Evolutionary conservation across 2,888 invertebrate species (phyloP).

Genomic region (Pyrrhia umbra): DNA sequence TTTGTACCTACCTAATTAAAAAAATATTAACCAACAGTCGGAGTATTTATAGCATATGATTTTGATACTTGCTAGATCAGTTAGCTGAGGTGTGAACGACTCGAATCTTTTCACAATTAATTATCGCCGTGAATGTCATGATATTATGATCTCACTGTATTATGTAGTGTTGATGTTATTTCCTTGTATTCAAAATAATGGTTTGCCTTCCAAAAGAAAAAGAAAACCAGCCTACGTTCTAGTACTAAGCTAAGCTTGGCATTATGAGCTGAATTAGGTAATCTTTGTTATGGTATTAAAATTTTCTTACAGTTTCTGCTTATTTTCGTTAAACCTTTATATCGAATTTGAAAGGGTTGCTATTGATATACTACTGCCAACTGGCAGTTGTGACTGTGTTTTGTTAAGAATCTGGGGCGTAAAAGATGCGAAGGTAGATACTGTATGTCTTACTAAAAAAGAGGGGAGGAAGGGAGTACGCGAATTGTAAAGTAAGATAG

Average conservation of each 20-base stretch:
- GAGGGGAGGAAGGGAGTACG: background rate
- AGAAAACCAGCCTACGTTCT: background rate
- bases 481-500: too few species aligned
- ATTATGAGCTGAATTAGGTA: background rate
- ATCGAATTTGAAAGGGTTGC: too few species aligned
- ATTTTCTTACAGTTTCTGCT: background rate
- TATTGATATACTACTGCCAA: background rate
- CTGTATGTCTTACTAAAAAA: too few species aligned
- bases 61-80: background rate
- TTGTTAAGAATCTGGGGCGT: background rate
- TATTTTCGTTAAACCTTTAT: too few species aligned
- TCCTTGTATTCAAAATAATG: background rate
- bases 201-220: background rate
- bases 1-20: background rate
- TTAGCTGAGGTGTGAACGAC: background rate
- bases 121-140: background rate
- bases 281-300: too few species aligned
- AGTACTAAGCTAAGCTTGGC: background rate
- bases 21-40: background rate
- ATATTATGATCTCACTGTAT: conserved; percentile 26
- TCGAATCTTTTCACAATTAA: conserved; percentile 3
- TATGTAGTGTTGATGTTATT: conserved; percentile 4
- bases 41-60: background rate
- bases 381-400: conserved; percentile 24
- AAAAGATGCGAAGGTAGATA: conserved; percentile 10